phyloP scores from a whole-genome alignment of 2,113 vertebrate species.

The Fregetta grallaria region DNA sequence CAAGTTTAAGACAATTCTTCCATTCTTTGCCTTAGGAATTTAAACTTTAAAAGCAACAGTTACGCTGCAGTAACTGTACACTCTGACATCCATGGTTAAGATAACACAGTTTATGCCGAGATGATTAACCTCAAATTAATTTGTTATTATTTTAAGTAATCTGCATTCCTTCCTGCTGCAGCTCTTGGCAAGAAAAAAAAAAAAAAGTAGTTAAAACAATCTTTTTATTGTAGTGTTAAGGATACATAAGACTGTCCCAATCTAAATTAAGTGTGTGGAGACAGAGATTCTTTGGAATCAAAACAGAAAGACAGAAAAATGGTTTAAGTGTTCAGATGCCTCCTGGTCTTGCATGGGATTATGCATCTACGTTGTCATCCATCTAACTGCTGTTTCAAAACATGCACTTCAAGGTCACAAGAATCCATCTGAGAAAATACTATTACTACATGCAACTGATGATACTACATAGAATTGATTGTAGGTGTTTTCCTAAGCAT shows the following conservation, averaged over 20 bases:
- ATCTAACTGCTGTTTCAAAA: neutral
- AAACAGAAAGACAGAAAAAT: neutral
- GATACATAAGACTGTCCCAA: rapidly evolving
- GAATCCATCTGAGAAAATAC: neutral
- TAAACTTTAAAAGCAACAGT: neutral
- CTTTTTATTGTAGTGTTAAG: neutral
- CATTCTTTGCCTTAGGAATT: neutral
- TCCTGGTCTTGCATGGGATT: neutral
- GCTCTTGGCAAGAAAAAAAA: neutral
- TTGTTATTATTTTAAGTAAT: neutral
- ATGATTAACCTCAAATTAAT: neutral
- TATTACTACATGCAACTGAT: neutral
- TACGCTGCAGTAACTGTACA: neutral
- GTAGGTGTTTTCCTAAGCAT: neutral
- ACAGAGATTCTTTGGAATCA: neutral
- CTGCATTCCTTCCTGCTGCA: neutral
- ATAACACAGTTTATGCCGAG: neutral
- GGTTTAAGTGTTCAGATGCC: neutral
- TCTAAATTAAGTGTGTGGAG: neutral
- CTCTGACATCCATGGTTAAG: neutral
- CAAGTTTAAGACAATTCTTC: neutral
- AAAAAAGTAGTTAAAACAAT: neutral
- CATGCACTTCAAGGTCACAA: neutral
- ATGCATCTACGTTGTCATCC: rapidly evolving
- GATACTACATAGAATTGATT: neutral